phyloP scores from a whole-genome alignment of 2,888 invertebrate species.

The Lordiphosa fenestrarum region DNA sequence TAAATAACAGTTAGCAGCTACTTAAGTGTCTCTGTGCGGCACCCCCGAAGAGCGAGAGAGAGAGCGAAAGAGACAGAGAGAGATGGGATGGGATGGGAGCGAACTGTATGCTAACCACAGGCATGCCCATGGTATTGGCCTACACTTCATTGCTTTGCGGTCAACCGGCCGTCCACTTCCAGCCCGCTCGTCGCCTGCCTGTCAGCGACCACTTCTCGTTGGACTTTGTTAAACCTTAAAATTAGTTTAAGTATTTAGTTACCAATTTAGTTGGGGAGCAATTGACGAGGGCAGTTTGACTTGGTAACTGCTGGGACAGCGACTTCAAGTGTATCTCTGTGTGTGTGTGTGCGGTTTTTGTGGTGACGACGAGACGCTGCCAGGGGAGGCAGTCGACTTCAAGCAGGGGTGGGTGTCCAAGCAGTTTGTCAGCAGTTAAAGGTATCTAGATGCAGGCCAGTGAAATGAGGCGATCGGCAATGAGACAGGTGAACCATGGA shows the following conservation, averaged over 20 bases:
- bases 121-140: constrained; percentile 18
- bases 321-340: neutral
- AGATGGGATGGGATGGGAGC: neutral
- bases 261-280: constrained; percentile 64
- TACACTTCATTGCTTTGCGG: constrained; percentile 63
- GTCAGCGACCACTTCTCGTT: constrained; percentile 57
- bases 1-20: constrained; percentile 73
- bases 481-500: too few species aligned
- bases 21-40: constrained; percentile 47
- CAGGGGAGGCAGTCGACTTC: constrained; percentile 35
- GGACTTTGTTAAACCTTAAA: constrained; percentile 76
- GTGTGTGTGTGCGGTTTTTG: constrained; percentile 8
- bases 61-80: neutral
- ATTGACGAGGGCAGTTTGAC: constrained; percentile 12
- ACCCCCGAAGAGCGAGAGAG: constrained; percentile 6
- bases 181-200: constrained; percentile 15
- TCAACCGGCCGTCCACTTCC: constrained; percentile 39
- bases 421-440: constrained; percentile 7
- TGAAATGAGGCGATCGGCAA: neutral
- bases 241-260: constrained; percentile 77
- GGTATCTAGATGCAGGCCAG: constrained; percentile 10
- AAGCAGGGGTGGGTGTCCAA: constrained; percentile 29
- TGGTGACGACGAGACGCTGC: constrained; percentile 10
- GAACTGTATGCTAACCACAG: constrained; percentile 5
- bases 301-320: neutral